These are phyloP conservation scores for Nasua narica DNA, from an alignment of 2,797 vertebrate species.

Conservation along the genomic window DNA sequence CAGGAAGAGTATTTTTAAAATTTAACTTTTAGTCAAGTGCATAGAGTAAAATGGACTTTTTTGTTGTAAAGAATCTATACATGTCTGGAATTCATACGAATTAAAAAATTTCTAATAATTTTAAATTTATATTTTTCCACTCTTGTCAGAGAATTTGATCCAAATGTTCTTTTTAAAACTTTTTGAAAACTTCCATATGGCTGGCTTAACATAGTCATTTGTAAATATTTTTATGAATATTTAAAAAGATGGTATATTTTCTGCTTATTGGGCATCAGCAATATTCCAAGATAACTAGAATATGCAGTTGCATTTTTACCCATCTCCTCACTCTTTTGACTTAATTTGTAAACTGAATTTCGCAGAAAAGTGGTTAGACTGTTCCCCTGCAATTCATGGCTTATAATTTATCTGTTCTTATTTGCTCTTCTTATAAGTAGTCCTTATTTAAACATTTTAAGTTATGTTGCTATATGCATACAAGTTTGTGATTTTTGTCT, in stretches of 20 bases:
- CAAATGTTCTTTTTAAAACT: background rate
- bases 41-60: background rate
- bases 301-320: background rate
- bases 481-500: background rate
- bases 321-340: background rate
- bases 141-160: background rate
- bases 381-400: conserved; percentile 1
- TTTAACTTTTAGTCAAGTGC: background rate
- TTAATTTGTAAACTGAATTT: conserved; percentile 24
- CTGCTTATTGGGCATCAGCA: background rate
- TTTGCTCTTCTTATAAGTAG: background rate
- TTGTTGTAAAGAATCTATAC: background rate
- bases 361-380: background rate
- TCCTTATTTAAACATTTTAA: conserved; percentile 42
- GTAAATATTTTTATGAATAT: conserved; percentile 16
- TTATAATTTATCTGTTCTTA: background rate
- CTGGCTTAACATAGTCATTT: background rate
- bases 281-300: background rate
- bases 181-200: background rate
- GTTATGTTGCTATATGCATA: background rate
- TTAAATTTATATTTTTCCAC: background rate
- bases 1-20: background rate
- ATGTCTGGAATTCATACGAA: background rate
- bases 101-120: background rate
- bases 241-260: conserved; percentile 13